Evolutionary conservation across 2,797 vertebrate genomes (phyloP).

Genomic region (Toxotes lorentzi): DNA sequence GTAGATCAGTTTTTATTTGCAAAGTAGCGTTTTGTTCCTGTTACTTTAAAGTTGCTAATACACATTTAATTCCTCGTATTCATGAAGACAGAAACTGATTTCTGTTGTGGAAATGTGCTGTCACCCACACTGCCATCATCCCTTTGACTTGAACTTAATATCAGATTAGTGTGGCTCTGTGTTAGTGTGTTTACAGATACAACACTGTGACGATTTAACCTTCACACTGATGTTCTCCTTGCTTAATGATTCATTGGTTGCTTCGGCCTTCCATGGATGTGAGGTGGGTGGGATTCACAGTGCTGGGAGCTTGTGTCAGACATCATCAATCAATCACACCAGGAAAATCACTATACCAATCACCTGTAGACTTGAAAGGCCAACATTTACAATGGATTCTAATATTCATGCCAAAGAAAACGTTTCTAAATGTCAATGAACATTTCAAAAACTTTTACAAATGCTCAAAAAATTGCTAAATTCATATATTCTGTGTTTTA

Average conservation of each 20-base stretch:
- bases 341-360: no score
- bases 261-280: neutral
- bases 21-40: neutral
- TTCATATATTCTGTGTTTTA: no score
- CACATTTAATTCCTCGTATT: neutral
- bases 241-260: neutral
- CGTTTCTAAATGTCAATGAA: no score
- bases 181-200: conserved; percentile 10
- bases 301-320: neutral
- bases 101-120: conserved; percentile 12
- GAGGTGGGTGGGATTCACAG: neutral
- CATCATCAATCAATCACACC: neutral
- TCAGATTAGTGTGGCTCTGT: conserved; percentile 5
- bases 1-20: neutral
- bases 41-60: neutral
- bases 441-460: no score
- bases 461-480: no score
- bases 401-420: neutral
- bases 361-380: no score
- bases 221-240: neutral
- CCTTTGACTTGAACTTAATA: neutral
- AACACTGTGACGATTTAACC: neutral
- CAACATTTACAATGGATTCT: neutral
- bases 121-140: neutral
- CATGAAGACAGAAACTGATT: neutral